Base-by-base conservation (phyloP, 2,113 vertebrate genomes). In the Hemichromis elongatus region DNA sequence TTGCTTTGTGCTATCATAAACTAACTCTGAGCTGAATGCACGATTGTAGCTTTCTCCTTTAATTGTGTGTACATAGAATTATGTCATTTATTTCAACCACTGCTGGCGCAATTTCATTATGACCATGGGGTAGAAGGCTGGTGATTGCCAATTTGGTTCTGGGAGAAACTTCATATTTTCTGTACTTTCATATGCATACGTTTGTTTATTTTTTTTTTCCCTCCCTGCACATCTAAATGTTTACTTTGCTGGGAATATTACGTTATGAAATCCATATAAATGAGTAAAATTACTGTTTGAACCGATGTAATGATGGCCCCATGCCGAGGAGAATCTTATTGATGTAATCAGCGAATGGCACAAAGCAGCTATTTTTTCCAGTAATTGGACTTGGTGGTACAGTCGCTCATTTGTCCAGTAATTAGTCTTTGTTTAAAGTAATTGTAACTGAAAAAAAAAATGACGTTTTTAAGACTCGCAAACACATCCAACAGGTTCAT, bases 31-130 rank as follows among this genome's bases (percentile, higher is more conserved):
- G 96, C 95, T 95, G 92, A 94, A 96, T 95, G 90, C 89, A 88
- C 85, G 85, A 94, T 93, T 87, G 92, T 90, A 83, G 93, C 89
- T 94, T 94, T 95, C 94, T 91, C 83, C 94, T 94, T 96, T 96
- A 96, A 96, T 96, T 96, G 95, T 95, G 94, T 93, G 93, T 95
- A 95, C 92, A 95, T 80, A 92, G 94, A 94, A 95, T 94, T 95
- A 95, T 95, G 93, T 95, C 92, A 93, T 96, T 96, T 95, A 88
- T 94, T 95, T 95, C 95, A 94, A 94, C 94, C 94, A 93, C 82
- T 93, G 95, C 95, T 92, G 82, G 89, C 82, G 93, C 94, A 94
- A 94, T 96, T 96, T 95, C 92, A 94, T 93, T 95, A 94, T 92
- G 93, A 95, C 95, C 94, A 94, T 88, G 89, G 94, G 95, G 91